Conservation (phyloP, 2,113 vertebrate genomes). For the Lophotis ruficrista region DNA sequence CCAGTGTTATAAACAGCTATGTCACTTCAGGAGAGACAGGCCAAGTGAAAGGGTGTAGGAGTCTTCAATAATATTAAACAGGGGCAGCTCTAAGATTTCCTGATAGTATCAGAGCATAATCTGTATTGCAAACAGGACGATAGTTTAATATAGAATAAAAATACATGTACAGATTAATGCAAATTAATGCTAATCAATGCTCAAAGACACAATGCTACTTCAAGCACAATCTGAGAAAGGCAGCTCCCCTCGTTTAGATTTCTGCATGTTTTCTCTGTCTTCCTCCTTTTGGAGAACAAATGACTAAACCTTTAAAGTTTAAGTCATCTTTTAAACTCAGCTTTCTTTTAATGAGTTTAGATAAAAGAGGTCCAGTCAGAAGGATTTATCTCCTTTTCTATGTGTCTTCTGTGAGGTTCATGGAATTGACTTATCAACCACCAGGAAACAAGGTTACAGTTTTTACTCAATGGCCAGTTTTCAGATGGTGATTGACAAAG, state of each 20-base stretch:
- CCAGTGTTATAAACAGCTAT: not conserved
- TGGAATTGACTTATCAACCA: not conserved
- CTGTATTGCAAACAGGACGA: not conserved
- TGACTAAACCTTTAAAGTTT: not conserved
- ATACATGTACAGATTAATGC: not conserved
- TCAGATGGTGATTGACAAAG: conserved; percentile 43
- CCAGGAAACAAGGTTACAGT: conserved; percentile 2
- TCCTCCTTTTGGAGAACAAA: not conserved
- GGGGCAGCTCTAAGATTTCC: not conserved
- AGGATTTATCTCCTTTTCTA: not conserved
- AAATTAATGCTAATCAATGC: not conserved
- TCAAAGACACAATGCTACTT: not conserved
- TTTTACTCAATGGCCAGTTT: conserved; percentile 34
- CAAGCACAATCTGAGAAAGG: not conserved
- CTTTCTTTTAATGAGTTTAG: not conserved
- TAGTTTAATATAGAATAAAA: not conserved
- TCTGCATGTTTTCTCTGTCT: not conserved
- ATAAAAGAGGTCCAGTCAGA: not conserved
- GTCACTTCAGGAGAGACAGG: not conserved
- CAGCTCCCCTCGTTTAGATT: not conserved
- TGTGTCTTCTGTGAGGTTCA: not conserved
- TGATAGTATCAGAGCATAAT: not conserved
- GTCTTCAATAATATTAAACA: not conserved
- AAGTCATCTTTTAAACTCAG: not conserved
- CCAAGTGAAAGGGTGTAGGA: not conserved